phyloP scores from a whole-genome alignment of 2,797 vertebrate species.

The Atherinosoma microstoma region DNA sequence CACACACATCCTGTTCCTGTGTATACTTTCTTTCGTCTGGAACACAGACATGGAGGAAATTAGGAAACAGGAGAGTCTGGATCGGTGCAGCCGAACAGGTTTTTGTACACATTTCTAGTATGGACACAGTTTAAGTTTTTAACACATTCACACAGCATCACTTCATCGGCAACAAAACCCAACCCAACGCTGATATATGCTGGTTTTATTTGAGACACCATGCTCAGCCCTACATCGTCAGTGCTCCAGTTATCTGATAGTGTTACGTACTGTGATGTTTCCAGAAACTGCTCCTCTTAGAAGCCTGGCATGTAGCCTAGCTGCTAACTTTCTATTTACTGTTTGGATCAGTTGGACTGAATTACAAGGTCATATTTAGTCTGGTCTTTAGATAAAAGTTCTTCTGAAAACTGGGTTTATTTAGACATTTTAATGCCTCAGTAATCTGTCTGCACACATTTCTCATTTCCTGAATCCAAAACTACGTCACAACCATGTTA shows the following conservation, averaged over 20 bases:
- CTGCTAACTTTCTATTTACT: not conserved
- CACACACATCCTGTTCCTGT: conserved; percentile 39
- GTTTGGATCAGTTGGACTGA: not conserved
- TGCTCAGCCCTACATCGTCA: too few species aligned
- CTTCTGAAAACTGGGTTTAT: not conserved
- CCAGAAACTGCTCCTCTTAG: not conserved
- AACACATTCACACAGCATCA: not conserved
- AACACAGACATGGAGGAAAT: conserved; percentile 17
- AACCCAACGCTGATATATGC: too few species aligned
- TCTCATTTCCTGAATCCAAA: not conserved
- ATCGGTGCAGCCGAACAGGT: conserved; percentile 4
- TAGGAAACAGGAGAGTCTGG: not conserved
- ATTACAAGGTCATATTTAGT: not conserved
- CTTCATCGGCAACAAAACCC: not conserved
- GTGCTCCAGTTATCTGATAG: too few species aligned
- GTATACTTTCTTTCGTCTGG: conserved; percentile 17
- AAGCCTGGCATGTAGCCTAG: not conserved
- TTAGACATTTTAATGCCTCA: not conserved
- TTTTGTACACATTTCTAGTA: conserved; percentile 13
- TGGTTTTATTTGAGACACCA: too few species aligned
- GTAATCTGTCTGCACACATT: not conserved
- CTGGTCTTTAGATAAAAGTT: not conserved
- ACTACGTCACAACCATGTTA: not conserved
- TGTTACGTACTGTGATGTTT: too few species aligned
- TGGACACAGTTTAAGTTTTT: not conserved